Percentiles rank a stretch among this genome's conserved stretches.
Conservation (phyloP, 2,797 vertebrate species). For the Sebastes steindachneri region DNA sequence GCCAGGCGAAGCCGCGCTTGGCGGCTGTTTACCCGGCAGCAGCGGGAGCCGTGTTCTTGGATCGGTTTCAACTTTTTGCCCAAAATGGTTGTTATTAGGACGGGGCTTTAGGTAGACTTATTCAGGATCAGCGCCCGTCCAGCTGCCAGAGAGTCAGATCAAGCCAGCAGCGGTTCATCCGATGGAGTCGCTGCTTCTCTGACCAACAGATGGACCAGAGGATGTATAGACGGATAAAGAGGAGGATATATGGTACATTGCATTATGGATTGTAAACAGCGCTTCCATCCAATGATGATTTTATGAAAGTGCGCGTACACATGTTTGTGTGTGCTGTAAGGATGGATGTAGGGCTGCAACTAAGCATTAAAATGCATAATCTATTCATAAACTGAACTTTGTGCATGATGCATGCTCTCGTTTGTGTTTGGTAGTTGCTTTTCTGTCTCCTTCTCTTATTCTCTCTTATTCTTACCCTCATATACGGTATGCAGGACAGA, state of each 20-base stretch:
- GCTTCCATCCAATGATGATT: not conserved
- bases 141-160: constrained; percentile 61
- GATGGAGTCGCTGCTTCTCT: constrained; percentile 5
- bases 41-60: constrained; percentile 56
- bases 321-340: not conserved
- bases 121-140: constrained; percentile 65
- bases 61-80: constrained; percentile 60
- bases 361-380: not conserved
- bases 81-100: constrained; percentile 68
- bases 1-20: constrained; percentile 28
- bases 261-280: not conserved
- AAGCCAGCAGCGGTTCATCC: constrained; percentile 35
- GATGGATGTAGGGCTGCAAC: not conserved
- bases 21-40: constrained; percentile 51
- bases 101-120: constrained; percentile 61
- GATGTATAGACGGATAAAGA: not conserved
- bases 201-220: constrained; percentile 42
- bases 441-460: not conserved
- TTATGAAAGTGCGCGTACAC: not conserved
- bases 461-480: not conserved
- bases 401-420: not conserved
- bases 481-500: too few species aligned
- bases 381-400: too few species aligned
- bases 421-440: not conserved
- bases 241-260: not conserved